Conservation (phyloP, 1,140 invertebrate species). For the Drosophila guanche region DNA sequence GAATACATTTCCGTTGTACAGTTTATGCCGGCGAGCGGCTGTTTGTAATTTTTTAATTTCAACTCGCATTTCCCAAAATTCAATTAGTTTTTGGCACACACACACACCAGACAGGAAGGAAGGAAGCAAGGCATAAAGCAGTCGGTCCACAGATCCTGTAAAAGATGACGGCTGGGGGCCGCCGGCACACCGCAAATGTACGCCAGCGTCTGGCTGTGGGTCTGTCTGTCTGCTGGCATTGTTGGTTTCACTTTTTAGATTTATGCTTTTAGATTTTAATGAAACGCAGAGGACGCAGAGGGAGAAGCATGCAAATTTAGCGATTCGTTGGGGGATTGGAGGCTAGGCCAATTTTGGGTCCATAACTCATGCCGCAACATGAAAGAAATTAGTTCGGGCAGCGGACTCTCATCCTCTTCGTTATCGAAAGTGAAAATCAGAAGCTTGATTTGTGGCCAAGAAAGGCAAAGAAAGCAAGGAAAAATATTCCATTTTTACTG, state of each 20-base stretch:
- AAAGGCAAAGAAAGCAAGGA: constrained; percentile 3
- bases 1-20: constrained; percentile 77
- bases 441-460: constrained; percentile 39
- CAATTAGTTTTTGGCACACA: constrained; percentile 61
- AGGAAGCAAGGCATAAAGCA: constrained; percentile 51
- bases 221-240: constrained; percentile 45
- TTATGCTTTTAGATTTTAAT: constrained; percentile 79
- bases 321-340: constrained; percentile 12
- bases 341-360: constrained; percentile 49
- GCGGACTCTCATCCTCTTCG: constrained; percentile 16
- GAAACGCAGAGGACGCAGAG: constrained; percentile 49
- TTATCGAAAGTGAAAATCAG: constrained; percentile 39
- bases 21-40: constrained; percentile 57
- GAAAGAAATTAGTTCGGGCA: constrained; percentile 47
- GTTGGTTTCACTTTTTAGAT: constrained; percentile 72
- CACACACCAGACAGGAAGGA: constrained; percentile 12
- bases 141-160: constrained; percentile 34
- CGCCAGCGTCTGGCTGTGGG: constrained; percentile 11
- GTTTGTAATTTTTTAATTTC: constrained; percentile 77
- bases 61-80: constrained; percentile 74
- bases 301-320: constrained; percentile 50
- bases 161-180: constrained; percentile 1
- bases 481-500: constrained; percentile 14
- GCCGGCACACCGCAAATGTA: constrained; percentile 35
- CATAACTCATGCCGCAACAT: constrained; percentile 58